Evolutionary conservation across 2,113 vertebrate genomes (phyloP).

Genomic region (Rhinopithecus roxellana): DNA sequence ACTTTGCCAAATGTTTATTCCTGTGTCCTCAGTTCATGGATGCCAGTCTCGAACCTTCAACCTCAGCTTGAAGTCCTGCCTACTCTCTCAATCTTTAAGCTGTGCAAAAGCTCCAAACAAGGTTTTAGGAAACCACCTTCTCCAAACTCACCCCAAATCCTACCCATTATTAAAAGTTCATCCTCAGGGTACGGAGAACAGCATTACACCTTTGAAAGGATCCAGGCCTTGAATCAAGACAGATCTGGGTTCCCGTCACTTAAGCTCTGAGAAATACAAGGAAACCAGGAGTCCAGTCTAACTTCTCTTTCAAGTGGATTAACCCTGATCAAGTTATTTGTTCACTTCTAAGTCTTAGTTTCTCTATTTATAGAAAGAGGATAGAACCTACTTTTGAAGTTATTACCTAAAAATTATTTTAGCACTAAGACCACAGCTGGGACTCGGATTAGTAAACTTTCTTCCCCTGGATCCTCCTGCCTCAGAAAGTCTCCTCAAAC

Average conservation of each 20-base stretch:
- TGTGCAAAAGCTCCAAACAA: not conserved
- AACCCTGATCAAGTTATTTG: conserved; percentile 34
- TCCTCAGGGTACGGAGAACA: not conserved
- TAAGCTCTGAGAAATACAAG: not conserved
- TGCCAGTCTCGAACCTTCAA: not conserved
- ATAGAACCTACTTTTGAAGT: not conserved
- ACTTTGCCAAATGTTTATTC: not conserved
- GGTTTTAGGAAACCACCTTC: not conserved
- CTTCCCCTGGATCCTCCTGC: not conserved
- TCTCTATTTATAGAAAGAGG: conserved; percentile 1
- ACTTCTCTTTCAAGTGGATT: conserved; percentile 39
- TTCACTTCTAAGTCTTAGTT: not conserved
- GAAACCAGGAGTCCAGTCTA: not conserved
- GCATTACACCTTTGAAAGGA: not conserved
- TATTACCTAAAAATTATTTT: not conserved
- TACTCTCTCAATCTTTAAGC: not conserved
- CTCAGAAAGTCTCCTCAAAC: not conserved
- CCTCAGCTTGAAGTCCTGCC: not conserved
- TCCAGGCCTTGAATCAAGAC: not conserved
- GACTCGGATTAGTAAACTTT: not conserved
- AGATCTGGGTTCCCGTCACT: not conserved
- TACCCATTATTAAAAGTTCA: not conserved
- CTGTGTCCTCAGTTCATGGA: not conserved
- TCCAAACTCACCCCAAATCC: not conserved
- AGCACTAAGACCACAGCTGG: not conserved